phyloP scores from a whole-genome alignment of 2,888 invertebrate species.

The Heliconius aoede region DNA sequence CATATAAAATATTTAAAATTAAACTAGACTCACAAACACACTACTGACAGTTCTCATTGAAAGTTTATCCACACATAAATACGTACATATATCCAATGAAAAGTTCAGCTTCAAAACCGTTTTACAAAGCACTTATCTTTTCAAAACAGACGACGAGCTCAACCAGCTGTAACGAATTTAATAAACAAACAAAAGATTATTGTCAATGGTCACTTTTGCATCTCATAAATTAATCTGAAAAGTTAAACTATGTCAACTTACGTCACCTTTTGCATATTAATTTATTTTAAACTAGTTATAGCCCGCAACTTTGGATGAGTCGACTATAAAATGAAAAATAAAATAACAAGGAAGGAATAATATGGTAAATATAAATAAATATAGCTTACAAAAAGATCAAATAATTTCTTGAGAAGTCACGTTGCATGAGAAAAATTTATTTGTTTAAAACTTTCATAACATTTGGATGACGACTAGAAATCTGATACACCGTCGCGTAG shows the following conservation, averaged over 20 bases:
- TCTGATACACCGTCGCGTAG: constrained; percentile 10
- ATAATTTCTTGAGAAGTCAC: background rate
- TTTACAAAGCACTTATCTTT: constrained; percentile 34
- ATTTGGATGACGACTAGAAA: constrained; percentile 7
- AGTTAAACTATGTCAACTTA: background rate
- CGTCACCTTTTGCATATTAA: background rate
- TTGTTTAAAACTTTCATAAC: constrained; percentile 12
- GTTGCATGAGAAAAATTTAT: background rate
- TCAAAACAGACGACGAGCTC: constrained; percentile 27
- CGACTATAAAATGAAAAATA: too few relatives aligned
- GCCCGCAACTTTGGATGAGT: too few relatives aligned
- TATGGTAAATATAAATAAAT: background rate
- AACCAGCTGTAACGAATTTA: constrained; percentile 26
- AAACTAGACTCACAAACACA: background rate
- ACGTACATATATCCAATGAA: constrained; percentile 22
- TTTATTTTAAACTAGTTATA: too few relatives aligned
- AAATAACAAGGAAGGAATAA: too few relatives aligned
- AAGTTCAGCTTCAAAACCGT: constrained; percentile 23
- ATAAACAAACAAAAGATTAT: constrained; percentile 26
- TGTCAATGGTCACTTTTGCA: background rate
- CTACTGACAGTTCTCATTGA: background rate
- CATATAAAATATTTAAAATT: background rate
- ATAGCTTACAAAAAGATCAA: background rate
- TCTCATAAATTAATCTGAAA: background rate
- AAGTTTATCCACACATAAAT: constrained; percentile 29